phyloP scores from a whole-genome alignment of 2,797 vertebrate genomes.

The Brachymystax lenok region DNA sequence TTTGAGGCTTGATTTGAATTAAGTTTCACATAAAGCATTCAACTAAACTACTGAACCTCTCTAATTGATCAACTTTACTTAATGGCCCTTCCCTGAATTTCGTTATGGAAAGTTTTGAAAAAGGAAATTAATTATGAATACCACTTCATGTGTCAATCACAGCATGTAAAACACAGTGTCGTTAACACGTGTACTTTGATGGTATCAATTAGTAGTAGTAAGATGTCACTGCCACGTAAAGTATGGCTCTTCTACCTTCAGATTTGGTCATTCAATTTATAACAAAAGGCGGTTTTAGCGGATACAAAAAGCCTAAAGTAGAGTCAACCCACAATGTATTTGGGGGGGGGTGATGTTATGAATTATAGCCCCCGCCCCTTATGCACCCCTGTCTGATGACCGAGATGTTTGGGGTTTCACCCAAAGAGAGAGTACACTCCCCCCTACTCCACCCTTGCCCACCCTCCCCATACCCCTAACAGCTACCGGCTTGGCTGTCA shows the following conservation, averaged over 20 bases:
- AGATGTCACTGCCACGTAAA: not conserved
- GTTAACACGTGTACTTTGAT: not conserved
- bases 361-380: slow-evolving; percentile 19
- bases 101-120: not conserved
- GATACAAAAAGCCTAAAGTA: slow-evolving; percentile 6
- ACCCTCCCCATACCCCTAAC: no score
- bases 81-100: not conserved
- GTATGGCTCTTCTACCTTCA: not conserved
- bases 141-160: not conserved
- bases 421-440: no score
- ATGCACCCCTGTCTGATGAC: no score
- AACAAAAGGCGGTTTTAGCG: slow-evolving; percentile 16
- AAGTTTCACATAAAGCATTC: no score
- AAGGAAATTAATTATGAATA: not conserved
- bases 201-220: not conserved
- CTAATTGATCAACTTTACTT: not conserved
- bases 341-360: not conserved
- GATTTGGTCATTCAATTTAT: slow-evolving; percentile 48
- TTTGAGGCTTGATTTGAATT: no score
- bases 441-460: no score
- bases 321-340: not conserved
- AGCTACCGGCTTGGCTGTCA: no score
- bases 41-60: not conserved
- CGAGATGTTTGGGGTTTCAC: no score
- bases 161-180: not conserved